These are phyloP conservation scores for Dinomys branickii DNA, from an alignment of 2,113 vertebrate species.

Conservation along the genomic window DNA sequence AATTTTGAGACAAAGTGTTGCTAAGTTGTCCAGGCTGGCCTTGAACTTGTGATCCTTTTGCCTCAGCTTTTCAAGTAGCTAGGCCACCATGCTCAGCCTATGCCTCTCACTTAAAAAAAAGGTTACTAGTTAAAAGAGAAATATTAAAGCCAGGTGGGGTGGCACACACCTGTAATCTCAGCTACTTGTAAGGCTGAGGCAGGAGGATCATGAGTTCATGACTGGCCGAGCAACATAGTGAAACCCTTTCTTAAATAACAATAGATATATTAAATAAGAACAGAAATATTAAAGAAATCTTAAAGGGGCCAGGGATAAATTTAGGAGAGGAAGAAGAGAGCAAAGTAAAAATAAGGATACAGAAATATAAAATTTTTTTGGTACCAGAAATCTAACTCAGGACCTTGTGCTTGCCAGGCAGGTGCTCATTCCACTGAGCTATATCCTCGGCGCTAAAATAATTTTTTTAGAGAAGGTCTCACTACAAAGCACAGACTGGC, in stretches of 20 bases:
- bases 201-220: neutral
- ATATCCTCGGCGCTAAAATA: too few species aligned
- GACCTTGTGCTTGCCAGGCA: too few species aligned
- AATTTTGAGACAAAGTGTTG: neutral
- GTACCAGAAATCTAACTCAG: too few species aligned
- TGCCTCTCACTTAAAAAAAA: neutral
- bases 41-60: neutral
- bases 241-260: neutral
- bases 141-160: neutral
- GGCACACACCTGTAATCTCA: neutral
- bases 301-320: neutral
- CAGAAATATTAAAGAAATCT: neutral
- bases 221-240: neutral
- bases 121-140: neutral
- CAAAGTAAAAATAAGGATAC: neutral
- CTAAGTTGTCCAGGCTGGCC: neutral
- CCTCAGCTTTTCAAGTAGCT: neutral
- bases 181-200: neutral
- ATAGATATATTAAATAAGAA: too few species aligned
- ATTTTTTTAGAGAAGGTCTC: neutral
- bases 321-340: neutral
- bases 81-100: neutral
- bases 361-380: too few species aligned
- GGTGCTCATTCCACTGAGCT: too few species aligned
- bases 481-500: neutral